phyloP scores from a whole-genome alignment of 2,113 vertebrate genomes.

The Astur gentilis region DNA sequence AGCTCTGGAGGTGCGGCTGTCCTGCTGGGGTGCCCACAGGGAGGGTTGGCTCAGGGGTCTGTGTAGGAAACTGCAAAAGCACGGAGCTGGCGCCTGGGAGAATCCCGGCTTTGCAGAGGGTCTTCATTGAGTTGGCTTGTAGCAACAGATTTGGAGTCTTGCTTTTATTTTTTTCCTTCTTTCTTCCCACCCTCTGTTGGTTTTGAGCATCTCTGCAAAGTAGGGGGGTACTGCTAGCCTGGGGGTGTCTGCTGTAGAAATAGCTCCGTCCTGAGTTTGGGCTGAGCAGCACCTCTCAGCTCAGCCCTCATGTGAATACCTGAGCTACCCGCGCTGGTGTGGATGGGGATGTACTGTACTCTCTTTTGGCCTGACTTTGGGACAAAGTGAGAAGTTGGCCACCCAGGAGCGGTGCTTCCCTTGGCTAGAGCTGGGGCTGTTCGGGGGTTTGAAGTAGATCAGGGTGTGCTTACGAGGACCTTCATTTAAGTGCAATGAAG shows the following conservation, averaged over 20 bases:
- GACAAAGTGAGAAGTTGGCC: neutral
- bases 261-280: neutral
- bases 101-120: neutral
- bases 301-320: neutral
- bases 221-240: rapidly evolving
- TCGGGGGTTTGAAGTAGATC: neutral
- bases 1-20: neutral
- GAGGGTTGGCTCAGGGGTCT: neutral
- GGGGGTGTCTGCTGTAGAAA: neutral
- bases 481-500: neutral
- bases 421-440: neutral
- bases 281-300: neutral
- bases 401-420: neutral
- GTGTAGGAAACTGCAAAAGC: neutral
- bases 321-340: rapidly evolving
- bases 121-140: neutral
- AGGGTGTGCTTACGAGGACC: neutral
- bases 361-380: neutral
- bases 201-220: neutral
- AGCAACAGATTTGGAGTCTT: neutral
- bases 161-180: neutral
- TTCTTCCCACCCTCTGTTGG: rapidly evolving
- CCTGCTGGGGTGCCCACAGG: neutral
- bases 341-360: rapidly evolving
- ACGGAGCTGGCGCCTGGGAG: neutral